phyloP scores from a whole-genome alignment of 2,888 invertebrate genomes.

The Acanthosepion lycidas region DNA sequence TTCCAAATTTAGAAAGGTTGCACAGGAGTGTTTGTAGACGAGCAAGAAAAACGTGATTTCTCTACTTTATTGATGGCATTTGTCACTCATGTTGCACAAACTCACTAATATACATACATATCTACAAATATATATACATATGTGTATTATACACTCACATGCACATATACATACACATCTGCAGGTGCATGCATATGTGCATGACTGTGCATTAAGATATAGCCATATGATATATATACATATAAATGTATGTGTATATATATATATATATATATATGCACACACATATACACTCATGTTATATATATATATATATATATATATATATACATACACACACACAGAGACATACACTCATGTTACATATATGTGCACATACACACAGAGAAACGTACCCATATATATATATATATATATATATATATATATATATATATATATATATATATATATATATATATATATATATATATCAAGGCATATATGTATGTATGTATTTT shows the following conservation, averaged over 20 bases:
- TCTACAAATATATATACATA: background rate
- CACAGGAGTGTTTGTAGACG: background rate
- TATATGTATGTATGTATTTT: background rate
- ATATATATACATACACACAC: too few relatives aligned
- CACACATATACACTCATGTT: background rate
- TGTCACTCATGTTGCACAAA: slow-evolving; percentile 15
- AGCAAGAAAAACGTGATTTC: background rate
- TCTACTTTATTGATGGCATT: slow-evolving; percentile 21
- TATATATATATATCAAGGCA: background rate
- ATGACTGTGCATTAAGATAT: background rate
- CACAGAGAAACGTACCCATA: background rate
- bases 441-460: background rate
- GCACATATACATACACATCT: background rate
- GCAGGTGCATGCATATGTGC: background rate
- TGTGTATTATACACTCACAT: background rate
- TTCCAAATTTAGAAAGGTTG: background rate
- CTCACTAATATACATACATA: background rate
- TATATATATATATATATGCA: background rate
- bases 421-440: background rate
- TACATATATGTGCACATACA: background rate
- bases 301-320: background rate
- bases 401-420: background rate
- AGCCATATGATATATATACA: background rate
- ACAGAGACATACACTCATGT: background rate
- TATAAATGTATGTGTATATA: background rate